A percentile compares a stretch with the other conserved stretches of the same genome.
Evolutionary conservation across 1,140 invertebrate species (phyloP).

Genomic region (Teleopsis dalmanni): DNA sequence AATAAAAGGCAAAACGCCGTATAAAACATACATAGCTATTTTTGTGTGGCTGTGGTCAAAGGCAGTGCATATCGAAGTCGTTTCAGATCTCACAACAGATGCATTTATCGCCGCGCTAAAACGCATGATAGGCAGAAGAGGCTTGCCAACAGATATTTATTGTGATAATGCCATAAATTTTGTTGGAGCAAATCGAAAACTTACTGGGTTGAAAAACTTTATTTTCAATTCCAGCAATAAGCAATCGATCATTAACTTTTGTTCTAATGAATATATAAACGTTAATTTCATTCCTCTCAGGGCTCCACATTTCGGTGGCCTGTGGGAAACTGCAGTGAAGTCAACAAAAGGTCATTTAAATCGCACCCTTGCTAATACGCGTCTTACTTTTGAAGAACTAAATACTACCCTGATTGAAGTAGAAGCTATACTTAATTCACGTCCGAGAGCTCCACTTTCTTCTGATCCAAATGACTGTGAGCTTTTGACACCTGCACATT

Average conservation of each 20-base stretch:
- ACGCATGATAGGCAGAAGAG: slow-evolving; percentile 26
- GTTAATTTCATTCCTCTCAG: slow-evolving; percentile 23
- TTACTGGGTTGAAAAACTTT: slow-evolving; percentile 4
- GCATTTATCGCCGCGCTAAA: slow-evolving; percentile 25
- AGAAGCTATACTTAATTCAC: slow-evolving; percentile 25
- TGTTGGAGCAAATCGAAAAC: slow-evolving; percentile 16
- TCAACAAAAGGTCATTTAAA: slow-evolving; percentile 24
- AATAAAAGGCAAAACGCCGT: neutral
- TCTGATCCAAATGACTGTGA: slow-evolving; percentile 22
- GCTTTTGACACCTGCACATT: slow-evolving; percentile 31
- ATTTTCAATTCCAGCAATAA: neutral
- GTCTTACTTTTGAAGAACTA: slow-evolving; percentile 20
- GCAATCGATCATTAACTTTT: neutral
- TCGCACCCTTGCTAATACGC: slow-evolving; percentile 11
- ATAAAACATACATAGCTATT: slow-evolving; percentile 23
- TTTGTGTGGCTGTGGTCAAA: slow-evolving; percentile 25
- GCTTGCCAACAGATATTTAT: slow-evolving; percentile 15
- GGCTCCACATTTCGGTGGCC: slow-evolving; percentile 22
- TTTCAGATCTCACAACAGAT: slow-evolving; percentile 20
- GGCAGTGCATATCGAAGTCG: slow-evolving; percentile 31
- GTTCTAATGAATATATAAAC: slow-evolving; percentile 14
- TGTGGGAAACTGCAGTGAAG: slow-evolving; percentile 27
- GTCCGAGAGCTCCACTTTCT: slow-evolving; percentile 22
- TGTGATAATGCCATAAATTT: slow-evolving; percentile 35
- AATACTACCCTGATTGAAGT: slow-evolving; percentile 14